Conservation (phyloP, 2,888 invertebrate species). For the Lasioglossum lativentre region DNA sequence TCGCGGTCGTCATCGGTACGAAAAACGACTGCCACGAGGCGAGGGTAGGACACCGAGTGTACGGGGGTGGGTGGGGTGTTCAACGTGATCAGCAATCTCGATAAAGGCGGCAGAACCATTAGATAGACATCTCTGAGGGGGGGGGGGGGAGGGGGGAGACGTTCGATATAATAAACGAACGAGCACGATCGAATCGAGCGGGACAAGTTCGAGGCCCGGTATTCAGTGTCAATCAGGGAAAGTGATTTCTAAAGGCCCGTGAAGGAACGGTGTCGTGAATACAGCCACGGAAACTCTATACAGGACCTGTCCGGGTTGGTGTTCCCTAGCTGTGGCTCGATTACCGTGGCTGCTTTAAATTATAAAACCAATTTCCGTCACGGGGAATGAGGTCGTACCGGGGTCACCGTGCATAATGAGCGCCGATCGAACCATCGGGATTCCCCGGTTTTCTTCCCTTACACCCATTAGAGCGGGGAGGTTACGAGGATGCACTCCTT, state of each 20-base stretch:
- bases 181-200: conserved; percentile 74
- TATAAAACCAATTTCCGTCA: conserved; percentile 83
- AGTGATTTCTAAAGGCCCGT: conserved; percentile 80
- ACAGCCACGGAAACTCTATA: conserved; percentile 55
- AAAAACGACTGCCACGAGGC: conserved; percentile 37
- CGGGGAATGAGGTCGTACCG: conserved; percentile 62
- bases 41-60: conserved; percentile 4
- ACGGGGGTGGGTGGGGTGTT: background rate
- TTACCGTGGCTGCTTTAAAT: conserved; percentile 72
- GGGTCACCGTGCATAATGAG: conserved; percentile 75
- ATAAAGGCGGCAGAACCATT: conserved; percentile 60
- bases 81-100: conserved; percentile 58
- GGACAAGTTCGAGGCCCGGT: conserved; percentile 71
- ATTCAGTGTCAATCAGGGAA: conserved; percentile 84
- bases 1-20: conserved; percentile 51
- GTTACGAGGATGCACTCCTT: conserved; percentile 65
- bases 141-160: conserved; percentile 2
- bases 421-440: conserved; percentile 77
- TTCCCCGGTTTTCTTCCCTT: conserved; percentile 72
- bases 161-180: conserved; percentile 74
- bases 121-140: conserved; percentile 71
- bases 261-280: conserved; percentile 38
- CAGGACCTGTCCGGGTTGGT: conserved; percentile 2
- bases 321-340: conserved; percentile 58
- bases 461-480: conserved; percentile 45